Percentiles rank a stretch among this genome's conserved stretches.
These are phyloP conservation scores for Ophioninae sp. DNA, from an alignment of 2,888 invertebrate genomes.

Conservation along the genomic window DNA sequence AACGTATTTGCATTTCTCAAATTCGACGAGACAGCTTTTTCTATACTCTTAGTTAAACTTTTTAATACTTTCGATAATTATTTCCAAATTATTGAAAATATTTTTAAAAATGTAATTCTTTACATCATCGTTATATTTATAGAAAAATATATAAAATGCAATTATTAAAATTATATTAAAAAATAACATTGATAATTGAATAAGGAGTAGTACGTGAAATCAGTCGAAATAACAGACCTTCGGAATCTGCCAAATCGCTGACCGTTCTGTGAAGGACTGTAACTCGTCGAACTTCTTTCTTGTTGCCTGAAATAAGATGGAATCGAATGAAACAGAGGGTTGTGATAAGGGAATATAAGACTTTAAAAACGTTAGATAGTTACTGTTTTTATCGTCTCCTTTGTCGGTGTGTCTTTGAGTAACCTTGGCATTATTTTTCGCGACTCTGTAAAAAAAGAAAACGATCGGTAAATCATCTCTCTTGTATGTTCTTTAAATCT, in stretches of 20 bases:
- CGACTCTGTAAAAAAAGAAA: conserved; percentile 69
- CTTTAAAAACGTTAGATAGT: conserved; percentile 56
- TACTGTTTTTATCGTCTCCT: conserved; percentile 77
- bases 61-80: too few relatives aligned
- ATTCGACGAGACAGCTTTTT: neutral
- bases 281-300: conserved; percentile 75
- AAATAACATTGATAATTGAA: too few relatives aligned
- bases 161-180: too few relatives aligned
- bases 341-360: neutral
- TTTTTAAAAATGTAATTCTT: neutral
- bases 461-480: neutral
- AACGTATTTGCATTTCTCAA: neutral
- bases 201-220: neutral
- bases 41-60: too few relatives aligned
- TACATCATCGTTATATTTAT: too few relatives aligned
- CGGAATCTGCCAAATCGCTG: conserved; percentile 74
- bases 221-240: conserved; percentile 66
- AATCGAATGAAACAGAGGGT: neutral
- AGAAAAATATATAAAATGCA: neutral
- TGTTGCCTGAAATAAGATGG: conserved; percentile 65
- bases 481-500: neutral
- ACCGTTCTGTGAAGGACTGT: conserved; percentile 75
- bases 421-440: conserved; percentile 75
- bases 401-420: conserved; percentile 74
- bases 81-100: neutral